Base-by-base conservation (phyloP, 2,888 invertebrate species). In the Sphaerophoria taeniata region DNA sequence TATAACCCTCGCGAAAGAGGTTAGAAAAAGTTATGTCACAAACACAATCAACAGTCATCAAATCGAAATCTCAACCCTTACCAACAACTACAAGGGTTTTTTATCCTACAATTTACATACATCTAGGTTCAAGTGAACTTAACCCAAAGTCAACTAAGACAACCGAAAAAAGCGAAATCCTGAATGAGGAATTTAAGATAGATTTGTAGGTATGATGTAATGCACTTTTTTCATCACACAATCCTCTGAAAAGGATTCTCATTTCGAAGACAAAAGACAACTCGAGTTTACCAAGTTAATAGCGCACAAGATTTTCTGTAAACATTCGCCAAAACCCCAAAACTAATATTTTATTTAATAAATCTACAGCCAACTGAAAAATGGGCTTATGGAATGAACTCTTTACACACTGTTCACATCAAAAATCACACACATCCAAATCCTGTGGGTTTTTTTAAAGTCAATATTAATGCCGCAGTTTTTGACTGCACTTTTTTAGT, bases 401-500 rank as follows among this genome's bases (percentile, higher is more conserved):
- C 24, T 24, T 24, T 24, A 24, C 24, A 24, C 24, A 24, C 24
- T 24, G 24, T 24, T 2, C 24, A 24, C 24, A 24, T 24, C 24
- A 56, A 51, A 39, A 24, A 36, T 53, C 5, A 31, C n/a, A 39
- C 24, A 67, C 67, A 67, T 39, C 39, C 67, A 67, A 7, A 39
- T 53, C 2, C 36, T 67, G 55, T 16, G 3, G 0, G 12, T 11
- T 11, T 11, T 11, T 60, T 75, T n/a, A n/a, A 71, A 63, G 75
- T 63, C 74, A 75, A 75, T 56, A 81, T 65, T 75, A 71, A 71
- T 81, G 75, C 71, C 65, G 65, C 81, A 81, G 75, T 81, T 75
- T 81, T 65, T 31, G 63, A 58, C 65, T 70, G 55, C 24, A 61
- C 55, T 31, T 67, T 53, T 53, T 51, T 43, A 24, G 24, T 24